Base-by-base conservation (phyloP, 2,113 vertebrate species). In the Heterotis niloticus region DNA sequence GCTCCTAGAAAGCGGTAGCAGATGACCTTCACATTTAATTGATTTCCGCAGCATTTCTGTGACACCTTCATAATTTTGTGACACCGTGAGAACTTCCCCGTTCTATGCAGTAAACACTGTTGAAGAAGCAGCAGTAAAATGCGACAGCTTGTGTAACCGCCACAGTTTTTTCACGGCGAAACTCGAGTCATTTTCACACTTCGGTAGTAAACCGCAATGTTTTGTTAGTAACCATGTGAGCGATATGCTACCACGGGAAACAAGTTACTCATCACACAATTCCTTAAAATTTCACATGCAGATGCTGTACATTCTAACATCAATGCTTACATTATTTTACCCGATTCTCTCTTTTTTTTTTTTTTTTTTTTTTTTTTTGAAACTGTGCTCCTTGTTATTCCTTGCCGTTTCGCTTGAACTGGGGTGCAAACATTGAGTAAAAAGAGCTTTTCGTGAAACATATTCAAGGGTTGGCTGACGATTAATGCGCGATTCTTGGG, bases 21-120 rank as follows among this genome's bases (percentile, higher is more conserved):
- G 24, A 16, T 59, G 71, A 74, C 71, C 71, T 74, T 74, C 71
- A 74, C 10, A 29, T 74, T 18, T 74, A 29, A 59, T 74, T 56
- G 71, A 74, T 56, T 74, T 74, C 16, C 26, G 5, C n/a, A 59
- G 54, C 54, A 57, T 28, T 59, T 74, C 17, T 23, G 14, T 23
- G 17, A 74, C 26, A 23, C 16, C 54, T 56, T 74, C 26, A 57
- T 5, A 17, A 54, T 57, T 5, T 10, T 11, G 34, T 29, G n/a
- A 51, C 34, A 51, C 5, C 20, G 68, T 18, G 20, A 13, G n/a
- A 65, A 18, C 51, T 20, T 52, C 51, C 5, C 44, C 7, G 34
- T 7, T 44, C 7, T 44, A 44, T 44, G 34, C 34, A 44, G 7
- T 7, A 71, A 51, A 71, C 10, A 71, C 17, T 51, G 29, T 12